Base-by-base conservation (phyloP, 2,888 invertebrate species). In the Orthosia incerta region DNA sequence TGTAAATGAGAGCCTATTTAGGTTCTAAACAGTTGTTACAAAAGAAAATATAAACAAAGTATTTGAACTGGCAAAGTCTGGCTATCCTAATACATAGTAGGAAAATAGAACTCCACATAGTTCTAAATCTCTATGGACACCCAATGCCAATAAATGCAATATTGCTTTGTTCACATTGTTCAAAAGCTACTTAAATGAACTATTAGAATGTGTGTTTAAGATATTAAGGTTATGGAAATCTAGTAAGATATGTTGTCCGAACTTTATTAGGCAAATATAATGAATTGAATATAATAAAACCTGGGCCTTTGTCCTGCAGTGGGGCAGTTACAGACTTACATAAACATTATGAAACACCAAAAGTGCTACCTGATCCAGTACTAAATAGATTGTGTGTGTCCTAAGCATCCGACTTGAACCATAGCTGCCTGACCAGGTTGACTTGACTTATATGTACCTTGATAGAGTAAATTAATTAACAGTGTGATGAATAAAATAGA, bases 151-250 rank as follows among this genome's bases (percentile, higher is more conserved):
- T 39, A 9, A 39, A 51, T 23, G 26, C 12, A 45, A 23, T 4
- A 60, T 13, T 53, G 13, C 45, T 60, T 50, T 71, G 55, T 59
- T 74, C 7, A 64, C 51, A 74, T 74, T 67, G 12, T 65, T 39
- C 23, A 16, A 70, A 64, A 45, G 18, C 59, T 57, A 66, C 56
- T 72, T 51, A 67, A 76, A 70, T 76, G 31, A 60, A 70, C 63
- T 62, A 50, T 55, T n/a, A 50, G 20, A 72, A 76, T 64, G 73
- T 81, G 56, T 80, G 69, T 76, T 45, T 76, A 76, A 0, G 53
- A 50, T 53, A 50, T 69, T 56, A 80, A 68, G 55, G 69, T 62
- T 70, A 77, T 61, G 60, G 50, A 70, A 81, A 65, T 61, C 56
- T 64, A 66, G 46, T 65, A 61, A 53, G 61, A 48, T 65, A 71